Base-by-base conservation (phyloP, 23 tunicate genomes). In the Clavelina lepadiformis region DNA sequence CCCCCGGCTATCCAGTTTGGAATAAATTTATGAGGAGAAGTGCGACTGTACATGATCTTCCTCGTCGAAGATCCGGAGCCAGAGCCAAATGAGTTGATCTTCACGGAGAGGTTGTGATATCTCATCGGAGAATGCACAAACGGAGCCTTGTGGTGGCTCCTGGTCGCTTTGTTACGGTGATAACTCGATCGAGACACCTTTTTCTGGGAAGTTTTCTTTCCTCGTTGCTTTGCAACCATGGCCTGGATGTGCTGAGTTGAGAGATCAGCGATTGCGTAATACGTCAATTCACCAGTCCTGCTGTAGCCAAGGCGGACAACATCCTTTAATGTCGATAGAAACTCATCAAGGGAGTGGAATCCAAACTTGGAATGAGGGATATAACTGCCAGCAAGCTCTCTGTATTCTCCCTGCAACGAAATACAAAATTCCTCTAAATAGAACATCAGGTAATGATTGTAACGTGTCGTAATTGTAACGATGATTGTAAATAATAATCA, bases 221-320 rank as follows among this genome's bases (percentile, higher is more conserved):
- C 23, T 63, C 50, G 71, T 63, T 85, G 94, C 44, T 75, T 85
- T 1, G 79, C 35, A 1, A 85, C 80, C 75, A 85, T 58, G 4
- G 63, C 56, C 55, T 85, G 62, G 24, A 85, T 85, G 55, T 85
- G 94, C 64, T 55, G 21, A 13, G 94, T 85, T 21, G 77, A 49
- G 1, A 24, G 35, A 65, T 72, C 83, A 0, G 82, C 85, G 4
- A 77, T 57, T 2, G 84, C 94, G 58, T 50, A 74, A 35, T 77
- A 85, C 4, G 79, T 78, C 27, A 58, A 37, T 26, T 62, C 75
- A 61, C 65, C 67, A 19, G 68, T 51, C 19, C 23, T 51, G 37
- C 58, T 70, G 18, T 62, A 35, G 18, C 74, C 44, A 0, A 65
- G 33, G 35, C 73, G 38, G 3, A 70, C 82, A 19, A 85, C 94